Base-by-base conservation (phyloP, 2,888 invertebrate genomes). In the Dryadula phaetusa region DNA sequence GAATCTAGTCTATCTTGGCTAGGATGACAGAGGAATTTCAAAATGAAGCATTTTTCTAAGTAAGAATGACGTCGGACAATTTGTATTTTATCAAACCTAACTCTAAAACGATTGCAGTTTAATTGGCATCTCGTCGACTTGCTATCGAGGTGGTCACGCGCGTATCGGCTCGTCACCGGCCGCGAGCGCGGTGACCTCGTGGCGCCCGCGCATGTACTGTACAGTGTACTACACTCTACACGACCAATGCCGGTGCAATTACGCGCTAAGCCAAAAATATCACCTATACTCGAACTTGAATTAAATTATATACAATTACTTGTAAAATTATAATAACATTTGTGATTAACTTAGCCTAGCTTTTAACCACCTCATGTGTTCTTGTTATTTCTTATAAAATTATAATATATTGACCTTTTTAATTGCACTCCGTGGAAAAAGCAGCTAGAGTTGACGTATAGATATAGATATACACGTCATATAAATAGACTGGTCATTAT, bases 161-260 rank as follows among this genome's bases (percentile, higher is more conserved):
- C 34, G 37, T 58, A 44, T 66, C 53, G 56, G 20, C 44, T 34
- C 52, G 10, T 37, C 22, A 28, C 42, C 25, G 28, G 46, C 54
- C 70, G 66, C 64, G 64, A 70, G 71, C 69, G 74, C 77, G 78
- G 74, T 77, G 80, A 79, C 81, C 79, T 80, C 79, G 82, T 75
- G 75, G 67, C 62, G 69, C 66, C 66, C 61, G 67, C 71, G 72
- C 74, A 74, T 75, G 74, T 72, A 67, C 63, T 37, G 53, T 66
- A 42, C 69, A 63, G 18, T 12, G 8, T 10, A 25, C 34, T 54
- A 7, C 12, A 20, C 34, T 20, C 32, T 44, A 32, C 64, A 54
- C 69, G 63, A 61, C 37, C 20, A 58, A 60, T 67, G 49, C 47
- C 61, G 62, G 47, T 68, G 66, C 68, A 61, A 62, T 56, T 56